phyloP scores from a whole-genome alignment of 1,140 invertebrate species.

The Lordiphosa stackelbergi region DNA sequence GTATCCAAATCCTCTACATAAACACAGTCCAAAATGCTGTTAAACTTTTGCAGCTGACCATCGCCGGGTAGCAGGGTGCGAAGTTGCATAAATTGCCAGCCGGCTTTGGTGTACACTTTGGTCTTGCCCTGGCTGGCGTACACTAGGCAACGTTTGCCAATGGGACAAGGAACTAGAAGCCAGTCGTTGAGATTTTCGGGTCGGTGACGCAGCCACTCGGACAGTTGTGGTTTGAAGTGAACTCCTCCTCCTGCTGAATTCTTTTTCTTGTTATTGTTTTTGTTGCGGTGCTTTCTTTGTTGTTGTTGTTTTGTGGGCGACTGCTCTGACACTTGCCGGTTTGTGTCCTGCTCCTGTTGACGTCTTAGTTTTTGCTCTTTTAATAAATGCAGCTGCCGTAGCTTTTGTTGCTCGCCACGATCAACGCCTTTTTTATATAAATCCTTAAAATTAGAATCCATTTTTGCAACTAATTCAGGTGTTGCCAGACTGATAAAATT shows the following conservation, averaged over 20 bases:
- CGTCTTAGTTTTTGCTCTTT: slow-evolving; percentile 46
- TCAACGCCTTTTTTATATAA: slow-evolving; percentile 54
- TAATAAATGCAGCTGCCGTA: slow-evolving; percentile 35
- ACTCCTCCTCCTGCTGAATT: neutral
- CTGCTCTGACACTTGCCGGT: slow-evolving; percentile 18
- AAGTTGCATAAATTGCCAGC: slow-evolving; percentile 81
- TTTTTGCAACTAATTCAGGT: neutral
- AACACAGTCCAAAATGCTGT: slow-evolving; percentile 87
- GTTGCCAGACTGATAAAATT: neutral
- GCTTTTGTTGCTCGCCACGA: slow-evolving; percentile 47
- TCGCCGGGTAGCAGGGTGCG: slow-evolving; percentile 86
- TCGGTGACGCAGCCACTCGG: slow-evolving; percentile 93
- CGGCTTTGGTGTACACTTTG: slow-evolving; percentile 84
- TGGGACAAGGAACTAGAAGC: slow-evolving; percentile 89
- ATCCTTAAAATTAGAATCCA: slow-evolving; percentile 35
- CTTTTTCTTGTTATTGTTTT: slow-evolving; percentile 7
- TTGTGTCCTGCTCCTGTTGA: slow-evolving; percentile 72
- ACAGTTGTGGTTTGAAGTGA: slow-evolving; percentile 78
- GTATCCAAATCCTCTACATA: slow-evolving; percentile 81
- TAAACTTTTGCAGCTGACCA: slow-evolving; percentile 78
- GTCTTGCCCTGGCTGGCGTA: slow-evolving; percentile 86
- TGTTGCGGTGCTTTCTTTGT: slow-evolving; percentile 8
- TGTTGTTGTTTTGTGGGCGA: slow-evolving; percentile 18
- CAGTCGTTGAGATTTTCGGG: slow-evolving; percentile 88
- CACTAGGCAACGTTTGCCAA: slow-evolving; percentile 87